Evolutionary conservation across 2,888 invertebrate genomes (phyloP), one percentile per base, ranked within the genome.

Genomic region (Acleris literana): DNA sequence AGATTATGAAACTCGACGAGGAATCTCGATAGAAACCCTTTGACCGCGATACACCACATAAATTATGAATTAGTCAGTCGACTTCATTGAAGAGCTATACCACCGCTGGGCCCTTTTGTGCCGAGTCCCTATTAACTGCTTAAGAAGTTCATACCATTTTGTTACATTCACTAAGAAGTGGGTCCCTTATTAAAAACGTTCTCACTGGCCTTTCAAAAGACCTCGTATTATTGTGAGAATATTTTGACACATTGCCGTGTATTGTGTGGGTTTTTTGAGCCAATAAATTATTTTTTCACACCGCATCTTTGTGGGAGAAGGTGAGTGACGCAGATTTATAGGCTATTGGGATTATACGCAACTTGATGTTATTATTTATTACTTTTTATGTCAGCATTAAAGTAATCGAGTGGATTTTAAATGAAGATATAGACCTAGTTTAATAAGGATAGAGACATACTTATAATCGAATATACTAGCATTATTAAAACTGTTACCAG

Each of bases 71-170:
- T 84, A 86, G 80, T 81, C 76, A 78, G 80, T 82, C 77, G 79
- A 83, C 73, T 81, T 79, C 82, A 86, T 86, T 85, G 80, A 83
- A 77, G 72, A 71, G 72, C 72, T 73, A 72, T 79, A 75, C 83
- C 86, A 85, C 84, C 83, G 80, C 82, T 80, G 84, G 71, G 80
- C 72, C 70, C 76, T 70, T 79, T 90, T 90, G 84, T 92, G 72
- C 69, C 44, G 55, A 57, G 69, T 73, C 77, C 83, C 83, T 90
- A 91, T 90, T 88, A 91, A 92, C 91, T 92, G 88, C 85, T 87
- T 83, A 91, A 90, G 92, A 88, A 92, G 92, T 92, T 90, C 88
- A 91, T 92, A 87, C 84, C 77, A 71, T 87, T 88, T 87, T 87
- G 85, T 86, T 75, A 64, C 57, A 67, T 70, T 74, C 72, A 75